Base-by-base conservation (phyloP, 2,797 vertebrate genomes). In the Falco cherrug region DNA sequence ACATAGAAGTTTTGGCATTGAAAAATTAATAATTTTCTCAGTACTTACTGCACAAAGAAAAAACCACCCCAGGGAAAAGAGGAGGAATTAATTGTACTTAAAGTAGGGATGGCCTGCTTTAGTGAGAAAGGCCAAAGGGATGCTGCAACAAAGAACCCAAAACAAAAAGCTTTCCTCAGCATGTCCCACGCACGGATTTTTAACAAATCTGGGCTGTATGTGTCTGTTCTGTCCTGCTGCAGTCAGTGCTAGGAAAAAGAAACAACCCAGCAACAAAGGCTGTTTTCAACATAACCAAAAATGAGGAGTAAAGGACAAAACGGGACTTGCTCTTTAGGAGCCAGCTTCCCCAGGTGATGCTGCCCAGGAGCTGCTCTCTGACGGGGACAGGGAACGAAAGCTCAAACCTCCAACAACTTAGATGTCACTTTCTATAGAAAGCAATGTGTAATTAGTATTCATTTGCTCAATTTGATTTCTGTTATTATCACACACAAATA, bases 381-480 rank as follows among this genome's bases (percentile, higher is more conserved):
- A 33, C 6, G 7, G 7, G 14, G 29, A 54, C 2, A 7, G 25
- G 11, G 25, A 63, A 35, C 9, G 15, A 64, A 79, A 82, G 20
- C 22, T 65, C 43, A 79, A 65, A 39, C 22, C 15, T 60, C n/a
- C 22, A 1, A 2, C 51, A 57, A 53, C 10, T 68, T 39, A n/a
- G 6, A 43, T 2, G 2, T 0, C 1, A 37, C 15, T 43, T 83
- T 26, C 29, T 78, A 16, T 2, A 33, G 19, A 84, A 87, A 8
- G 3, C 13, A 70, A 37, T 0, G 0, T 15, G 6, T 6, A 61
- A 64, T 31, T 24, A 45, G 6, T 1, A 79, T 1, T 4, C 3
- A 6, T 20, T 41, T 71, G 14, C 33, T 75, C 51, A 37, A 81
- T 73, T 93, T 68, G 0, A 21, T 25, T 78, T 83, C 37, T 69